A percentile compares a stretch with the other conserved stretches of the same genome.
Conservation (phyloP, 2,113 vertebrate species). For the Pseudopodoces humilis region DNA sequence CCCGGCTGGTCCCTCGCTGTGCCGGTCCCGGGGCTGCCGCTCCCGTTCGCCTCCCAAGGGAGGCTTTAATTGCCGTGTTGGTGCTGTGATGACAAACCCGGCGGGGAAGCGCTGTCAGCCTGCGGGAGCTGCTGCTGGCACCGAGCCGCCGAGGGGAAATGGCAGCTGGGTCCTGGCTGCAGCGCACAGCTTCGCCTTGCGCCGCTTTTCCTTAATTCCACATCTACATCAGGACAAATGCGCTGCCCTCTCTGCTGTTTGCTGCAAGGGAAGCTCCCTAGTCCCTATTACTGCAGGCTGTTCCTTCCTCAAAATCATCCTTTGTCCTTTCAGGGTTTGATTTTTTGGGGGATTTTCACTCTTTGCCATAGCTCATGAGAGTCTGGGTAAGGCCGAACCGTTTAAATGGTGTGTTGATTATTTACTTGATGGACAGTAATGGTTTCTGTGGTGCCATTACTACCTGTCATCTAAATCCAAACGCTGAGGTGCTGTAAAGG, state of each 20-base stretch:
- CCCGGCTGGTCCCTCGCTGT: rapidly evolving
- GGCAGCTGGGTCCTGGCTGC: not conserved
- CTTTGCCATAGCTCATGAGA: not conserved
- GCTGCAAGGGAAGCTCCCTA: not conserved
- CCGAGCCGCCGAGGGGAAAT: not conserved
- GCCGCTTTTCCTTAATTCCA: not conserved
- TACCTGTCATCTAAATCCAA: constrained; percentile 19
- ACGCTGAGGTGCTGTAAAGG: not conserved
- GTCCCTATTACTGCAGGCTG: not conserved
- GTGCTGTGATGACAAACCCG: not conserved
- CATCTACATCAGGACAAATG: rapidly evolving
- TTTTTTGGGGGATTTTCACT: not conserved
- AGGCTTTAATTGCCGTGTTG: not conserved
- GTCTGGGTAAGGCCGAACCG: not conserved
- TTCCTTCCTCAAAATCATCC: not conserved
- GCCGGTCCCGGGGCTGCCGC: not conserved
- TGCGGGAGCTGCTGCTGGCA: not conserved
- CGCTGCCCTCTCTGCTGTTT: rapidly evolving
- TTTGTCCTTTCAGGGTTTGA: not conserved
- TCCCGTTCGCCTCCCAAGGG: not conserved
- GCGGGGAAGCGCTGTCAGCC: not conserved
- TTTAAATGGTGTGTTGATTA: not conserved
- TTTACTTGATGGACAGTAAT: constrained; percentile 50
- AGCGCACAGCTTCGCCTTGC: not conserved
- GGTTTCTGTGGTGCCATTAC: constrained; percentile 14